Conservation (phyloP, 2,797 vertebrate species). For the Eupleurogrammus muticus region DNA sequence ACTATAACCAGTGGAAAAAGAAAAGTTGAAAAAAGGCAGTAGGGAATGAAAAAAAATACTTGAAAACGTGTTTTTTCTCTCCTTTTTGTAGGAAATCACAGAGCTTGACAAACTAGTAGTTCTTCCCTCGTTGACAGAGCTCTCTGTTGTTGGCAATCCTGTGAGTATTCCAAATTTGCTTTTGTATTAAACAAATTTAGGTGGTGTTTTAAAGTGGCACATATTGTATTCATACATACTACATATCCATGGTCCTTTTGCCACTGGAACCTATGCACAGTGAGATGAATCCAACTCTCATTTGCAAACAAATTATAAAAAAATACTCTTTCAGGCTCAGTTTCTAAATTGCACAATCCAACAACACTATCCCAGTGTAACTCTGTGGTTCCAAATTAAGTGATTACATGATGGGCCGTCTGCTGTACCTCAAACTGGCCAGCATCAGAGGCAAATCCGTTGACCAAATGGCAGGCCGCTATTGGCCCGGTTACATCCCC, state of each 20-base stretch:
- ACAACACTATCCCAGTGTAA: conserved; percentile 50
- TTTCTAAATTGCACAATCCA: conserved; percentile 61
- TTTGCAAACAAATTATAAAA: conserved; percentile 23
- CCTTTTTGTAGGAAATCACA: conserved; percentile 81
- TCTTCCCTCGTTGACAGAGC: conserved; percentile 86
- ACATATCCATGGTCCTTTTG: conserved; percentile 14
- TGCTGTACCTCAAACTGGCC: conserved; percentile 76
- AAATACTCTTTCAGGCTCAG: conserved; percentile 34
- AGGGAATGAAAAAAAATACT: conserved; percentile 2
- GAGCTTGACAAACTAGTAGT: conserved; percentile 89
- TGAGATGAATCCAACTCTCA: conserved; percentile 20
- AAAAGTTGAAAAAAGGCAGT: conserved; percentile 1
- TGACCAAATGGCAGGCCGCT: conserved; percentile 75
- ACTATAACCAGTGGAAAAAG: conserved; percentile 12
- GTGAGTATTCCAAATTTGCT: conserved; percentile 78
- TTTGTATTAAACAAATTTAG: conserved; percentile 22
- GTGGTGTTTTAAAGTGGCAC: conserved; percentile 8
- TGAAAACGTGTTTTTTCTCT: conserved; percentile 25
- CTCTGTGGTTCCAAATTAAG: conserved; percentile 73
- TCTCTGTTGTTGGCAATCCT: conserved; percentile 89
- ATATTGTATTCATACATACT: too few relatives aligned
- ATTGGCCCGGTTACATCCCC: conserved; percentile 73
- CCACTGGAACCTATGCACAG: background rate
- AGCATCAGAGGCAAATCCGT: conserved; percentile 75
- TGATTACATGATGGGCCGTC: conserved; percentile 76